phyloP scores from a whole-genome alignment of 2,113 vertebrate species.

The Myiopsitta monachus region DNA sequence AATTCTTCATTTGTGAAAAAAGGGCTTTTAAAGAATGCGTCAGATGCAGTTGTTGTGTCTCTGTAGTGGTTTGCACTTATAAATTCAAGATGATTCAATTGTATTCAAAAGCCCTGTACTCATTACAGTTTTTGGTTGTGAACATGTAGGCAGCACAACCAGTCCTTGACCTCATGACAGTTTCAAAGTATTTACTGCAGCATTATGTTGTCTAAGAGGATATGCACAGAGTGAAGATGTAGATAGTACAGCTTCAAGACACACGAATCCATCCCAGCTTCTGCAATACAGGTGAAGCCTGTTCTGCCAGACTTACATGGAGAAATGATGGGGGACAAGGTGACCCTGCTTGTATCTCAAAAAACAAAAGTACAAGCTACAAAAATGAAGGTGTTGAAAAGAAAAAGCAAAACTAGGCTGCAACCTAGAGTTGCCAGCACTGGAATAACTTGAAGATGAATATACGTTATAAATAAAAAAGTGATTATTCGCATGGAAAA shows the following conservation, averaged over 20 bases:
- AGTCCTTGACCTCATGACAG: neutral
- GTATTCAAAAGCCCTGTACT: neutral
- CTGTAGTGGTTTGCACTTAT: neutral
- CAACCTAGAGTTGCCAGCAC: neutral
- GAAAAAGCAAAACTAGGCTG: neutral
- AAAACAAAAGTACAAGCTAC: neutral
- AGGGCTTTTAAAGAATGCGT: neutral
- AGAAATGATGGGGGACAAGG: neutral
- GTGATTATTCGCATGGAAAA: slow-evolving; percentile 15
- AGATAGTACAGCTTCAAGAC: neutral
- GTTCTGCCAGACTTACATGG: neutral
- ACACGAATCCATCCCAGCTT: neutral
- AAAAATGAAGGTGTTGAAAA: slow-evolving; percentile 25
- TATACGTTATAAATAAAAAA: slow-evolving; percentile 42
- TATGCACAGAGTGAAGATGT: neutral
- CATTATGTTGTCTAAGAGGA: neutral
- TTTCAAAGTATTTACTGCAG: neutral
- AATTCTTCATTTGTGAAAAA: neutral
- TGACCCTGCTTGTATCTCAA: neutral
- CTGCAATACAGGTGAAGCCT: neutral
- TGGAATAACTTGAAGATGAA: slow-evolving; percentile 41
- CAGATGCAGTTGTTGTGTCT: neutral
- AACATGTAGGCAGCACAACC: neutral
- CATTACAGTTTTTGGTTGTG: neutral
- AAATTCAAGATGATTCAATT: neutral